A percentile compares a stretch with the other conserved stretches of the same genome.
Conservation (phyloP, 2,888 invertebrate genomes). For the Malacosoma neustria region DNA sequence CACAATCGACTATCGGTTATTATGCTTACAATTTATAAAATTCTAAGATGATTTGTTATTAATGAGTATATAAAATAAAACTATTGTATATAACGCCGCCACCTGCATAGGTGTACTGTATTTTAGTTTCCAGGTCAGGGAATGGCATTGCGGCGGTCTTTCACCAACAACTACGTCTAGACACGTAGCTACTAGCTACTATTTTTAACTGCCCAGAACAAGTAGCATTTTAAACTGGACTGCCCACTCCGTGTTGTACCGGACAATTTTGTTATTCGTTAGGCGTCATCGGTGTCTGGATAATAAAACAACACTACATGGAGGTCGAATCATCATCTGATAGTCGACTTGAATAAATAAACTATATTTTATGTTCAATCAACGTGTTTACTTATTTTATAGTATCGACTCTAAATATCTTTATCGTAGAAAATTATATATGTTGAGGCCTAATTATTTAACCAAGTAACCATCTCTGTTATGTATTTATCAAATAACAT, state of each 20-base stretch:
- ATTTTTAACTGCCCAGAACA: conserved; percentile 6
- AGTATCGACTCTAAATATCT: too few species aligned
- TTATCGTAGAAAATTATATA: too few species aligned
- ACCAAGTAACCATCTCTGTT: too few species aligned
- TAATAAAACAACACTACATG: conserved; percentile 30
- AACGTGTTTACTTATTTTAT: too few species aligned
- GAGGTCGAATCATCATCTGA: conserved; percentile 31
- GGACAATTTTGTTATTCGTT: conserved; percentile 14
- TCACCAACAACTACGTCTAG: background rate
- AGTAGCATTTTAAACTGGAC: conserved; percentile 10
- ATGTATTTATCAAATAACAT: too few species aligned
- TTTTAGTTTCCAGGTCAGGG: conserved; percentile 1
- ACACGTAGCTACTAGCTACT: conserved; percentile 4
- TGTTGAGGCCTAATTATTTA: too few species aligned
- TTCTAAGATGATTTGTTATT: background rate
- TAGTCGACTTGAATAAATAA: conserved; percentile 35
- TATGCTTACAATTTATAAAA: background rate
- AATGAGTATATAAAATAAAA: background rate
- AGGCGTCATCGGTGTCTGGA: conserved; percentile 21
- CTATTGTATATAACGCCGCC: background rate
- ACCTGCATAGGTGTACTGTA: conserved; percentile 2
- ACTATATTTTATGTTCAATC: conserved; percentile 25
- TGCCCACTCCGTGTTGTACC: conserved; percentile 12
- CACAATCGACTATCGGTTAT: conserved; percentile 16
- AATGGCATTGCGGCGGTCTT: conserved; percentile 3